Conservation (phyloP, 2,888 invertebrate genomes). For the Cheilosia soror region DNA sequence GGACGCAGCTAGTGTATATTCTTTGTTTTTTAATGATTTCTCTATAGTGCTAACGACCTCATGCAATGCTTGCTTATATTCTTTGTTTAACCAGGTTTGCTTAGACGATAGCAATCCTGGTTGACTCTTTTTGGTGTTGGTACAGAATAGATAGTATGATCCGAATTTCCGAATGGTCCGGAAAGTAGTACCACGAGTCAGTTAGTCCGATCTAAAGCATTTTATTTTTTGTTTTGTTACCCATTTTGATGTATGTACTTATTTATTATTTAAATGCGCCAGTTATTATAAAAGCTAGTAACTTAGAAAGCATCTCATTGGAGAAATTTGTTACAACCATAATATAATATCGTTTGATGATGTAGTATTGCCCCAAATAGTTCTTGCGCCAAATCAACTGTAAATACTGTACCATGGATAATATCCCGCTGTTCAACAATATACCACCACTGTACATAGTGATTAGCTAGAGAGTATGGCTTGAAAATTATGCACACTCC, state of each 20-base stretch:
- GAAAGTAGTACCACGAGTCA: too few relatives aligned
- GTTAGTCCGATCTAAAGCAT: too few relatives aligned
- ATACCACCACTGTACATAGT: constrained; percentile 27
- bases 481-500: constrained; percentile 58
- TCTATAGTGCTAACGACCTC: too few relatives aligned
- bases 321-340: background rate
- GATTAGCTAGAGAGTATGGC: constrained; percentile 63
- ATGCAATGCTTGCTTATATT: too few relatives aligned
- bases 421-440: constrained; percentile 4
- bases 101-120: too few relatives aligned
- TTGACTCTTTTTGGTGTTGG: too few relatives aligned
- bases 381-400: constrained; percentile 33
- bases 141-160: too few relatives aligned
- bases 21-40: too few relatives aligned
- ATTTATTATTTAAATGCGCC: background rate
- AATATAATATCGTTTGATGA: background rate
- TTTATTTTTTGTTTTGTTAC: too few relatives aligned
- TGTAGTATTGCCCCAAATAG: background rate
- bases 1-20: too few relatives aligned
- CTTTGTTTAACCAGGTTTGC: too few relatives aligned
- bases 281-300: constrained; percentile 6
- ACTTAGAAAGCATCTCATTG: constrained; percentile 14
- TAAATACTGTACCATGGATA: constrained; percentile 40
- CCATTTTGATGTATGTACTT: background rate
- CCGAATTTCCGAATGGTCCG: too few relatives aligned